Conservation (phyloP, 2,113 vertebrate species). For the Microtus pennsylvanicus region DNA sequence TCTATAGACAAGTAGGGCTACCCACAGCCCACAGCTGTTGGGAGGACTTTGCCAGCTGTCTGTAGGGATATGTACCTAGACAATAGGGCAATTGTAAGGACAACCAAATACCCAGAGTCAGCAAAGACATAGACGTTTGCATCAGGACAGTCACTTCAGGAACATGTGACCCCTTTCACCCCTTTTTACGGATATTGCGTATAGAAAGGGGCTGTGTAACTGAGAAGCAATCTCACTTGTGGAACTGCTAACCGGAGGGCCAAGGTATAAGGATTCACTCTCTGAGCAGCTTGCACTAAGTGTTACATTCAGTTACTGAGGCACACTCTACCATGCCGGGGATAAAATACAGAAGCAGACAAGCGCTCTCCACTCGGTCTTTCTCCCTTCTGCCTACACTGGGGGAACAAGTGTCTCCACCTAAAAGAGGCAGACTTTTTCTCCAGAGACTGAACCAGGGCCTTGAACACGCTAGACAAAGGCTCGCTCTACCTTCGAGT, state of each 20-base stretch:
- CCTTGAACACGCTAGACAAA: too few species aligned
- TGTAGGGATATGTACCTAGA: conserved; percentile 53
- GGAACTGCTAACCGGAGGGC: conserved; percentile 24
- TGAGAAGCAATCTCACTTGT: conserved; percentile 30
- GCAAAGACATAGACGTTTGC: not conserved
- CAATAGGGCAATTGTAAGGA: conserved; percentile 46
- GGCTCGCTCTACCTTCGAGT: not conserved
- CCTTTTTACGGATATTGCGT: conserved; percentile 39
- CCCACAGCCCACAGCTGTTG: not conserved
- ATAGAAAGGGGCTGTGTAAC: not conserved
- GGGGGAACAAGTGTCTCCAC: not conserved
- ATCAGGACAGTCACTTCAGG: not conserved
- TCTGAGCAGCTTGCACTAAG: not conserved
- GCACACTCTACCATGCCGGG: conserved; percentile 1
- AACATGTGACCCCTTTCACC: not conserved
- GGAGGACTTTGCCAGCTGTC: not conserved
- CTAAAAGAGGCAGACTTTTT: too few species aligned
- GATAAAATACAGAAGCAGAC: not conserved
- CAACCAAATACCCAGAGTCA: conserved; percentile 51
- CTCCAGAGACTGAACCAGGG: not conserved
- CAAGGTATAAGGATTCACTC: not conserved
- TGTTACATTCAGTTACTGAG: not conserved
- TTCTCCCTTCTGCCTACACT: not conserved
- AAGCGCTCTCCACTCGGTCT: not conserved
- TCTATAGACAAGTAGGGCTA: not conserved